Base-by-base conservation (phyloP, 1,140 invertebrate genomes). In the Protaetia brevitarsis region DNA sequence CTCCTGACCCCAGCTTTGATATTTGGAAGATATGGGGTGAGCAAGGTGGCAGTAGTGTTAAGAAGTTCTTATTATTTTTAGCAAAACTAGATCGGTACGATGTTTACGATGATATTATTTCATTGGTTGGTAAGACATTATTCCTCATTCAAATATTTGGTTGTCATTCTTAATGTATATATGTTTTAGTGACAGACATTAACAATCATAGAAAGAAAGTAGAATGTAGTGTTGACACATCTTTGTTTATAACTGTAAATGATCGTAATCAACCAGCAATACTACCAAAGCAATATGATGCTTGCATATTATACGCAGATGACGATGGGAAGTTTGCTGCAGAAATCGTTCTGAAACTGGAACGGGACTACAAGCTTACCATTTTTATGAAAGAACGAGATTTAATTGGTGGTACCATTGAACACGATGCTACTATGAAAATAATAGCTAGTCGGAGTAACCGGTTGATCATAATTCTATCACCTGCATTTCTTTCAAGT, bases 371-470 rank as follows among this genome's bases (percentile, higher is more conserved):
- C 73, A 80, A 82, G 61, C 78, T 89, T 41, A 88, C 86, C 79
- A 75, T 91, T 8, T 90, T 88, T 71, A 76, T 86, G 11, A 88
- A 86, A 76, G 86, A 90, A 65, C 78, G 88, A 69, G 86, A 90
- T 79, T 74, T 91, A 45, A 76, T 89, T 26, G 82, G 78, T 30
- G 88, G 88, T 4, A 71, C 85, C 21, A 88, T 88, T 68, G 86
- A 89, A 71, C 86, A 90, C 72, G 84, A 88, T 61, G 86, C 88
- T 4, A 82, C 93, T 10, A 84, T 89, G 56, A 82, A 83, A 68
- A 79, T 94, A 13, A 91, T 94, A 74, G 83, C 86, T 13, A 85
- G 89, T 71, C 79, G 90, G 6, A 93, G 91, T 70, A 85, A 86
- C 28, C 82, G 87, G 68, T 78, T 93, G 30, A 86, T 93, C 29